Base-by-base conservation (phyloP, 2,113 vertebrate genomes). In the Rhabdornis inornatus region DNA sequence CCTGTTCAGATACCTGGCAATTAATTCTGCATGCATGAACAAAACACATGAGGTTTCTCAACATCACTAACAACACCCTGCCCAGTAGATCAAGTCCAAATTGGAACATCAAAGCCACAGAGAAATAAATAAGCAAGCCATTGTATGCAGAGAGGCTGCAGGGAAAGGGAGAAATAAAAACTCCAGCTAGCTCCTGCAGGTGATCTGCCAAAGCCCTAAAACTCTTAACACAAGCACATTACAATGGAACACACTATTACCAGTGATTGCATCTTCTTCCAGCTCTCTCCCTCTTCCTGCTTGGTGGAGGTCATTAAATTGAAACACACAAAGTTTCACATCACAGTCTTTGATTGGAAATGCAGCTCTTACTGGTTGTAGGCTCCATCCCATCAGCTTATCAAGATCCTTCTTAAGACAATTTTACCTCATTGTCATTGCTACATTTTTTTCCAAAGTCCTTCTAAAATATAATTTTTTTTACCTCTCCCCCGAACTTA, bases 31-130 rank as follows among this genome's bases (percentile, higher is more conserved):
- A 0, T 93, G 72, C 18, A 0, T 74, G 56, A 96, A 89, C 86
- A 94, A 93, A 92, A 92, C 83, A 44, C 80, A 61, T 7, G 65
- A 77, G 76, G 89, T 92, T 96, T 96, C 89, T 71, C 92, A 94
- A 93, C 87, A 69, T 76, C 74, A 28, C 52, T 86, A 81, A 45
- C 59, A 77, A 21, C 76, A 94, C 86, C 76, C 76, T 88, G 60
- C 82, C 75, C 72, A 37, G 75, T 40, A 55, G 59, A 93, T 89
- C 88, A 74, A 68, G 61, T 76, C 71, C 66, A 39, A 92, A 86
- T 80, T 1, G 0, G 49, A 94, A 92, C 87, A 94, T 89, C 91
- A 92, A 89, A 94, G 91, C 60, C 61, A 83, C 83, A 40, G 52
- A 70, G 55, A 90, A 90, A 86, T 63, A 83, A 87, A 64, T 27